These are phyloP conservation scores for Tachyglossus aculeatus DNA, from an alignment of 2,797 vertebrate genomes.

Conservation along the genomic window DNA sequence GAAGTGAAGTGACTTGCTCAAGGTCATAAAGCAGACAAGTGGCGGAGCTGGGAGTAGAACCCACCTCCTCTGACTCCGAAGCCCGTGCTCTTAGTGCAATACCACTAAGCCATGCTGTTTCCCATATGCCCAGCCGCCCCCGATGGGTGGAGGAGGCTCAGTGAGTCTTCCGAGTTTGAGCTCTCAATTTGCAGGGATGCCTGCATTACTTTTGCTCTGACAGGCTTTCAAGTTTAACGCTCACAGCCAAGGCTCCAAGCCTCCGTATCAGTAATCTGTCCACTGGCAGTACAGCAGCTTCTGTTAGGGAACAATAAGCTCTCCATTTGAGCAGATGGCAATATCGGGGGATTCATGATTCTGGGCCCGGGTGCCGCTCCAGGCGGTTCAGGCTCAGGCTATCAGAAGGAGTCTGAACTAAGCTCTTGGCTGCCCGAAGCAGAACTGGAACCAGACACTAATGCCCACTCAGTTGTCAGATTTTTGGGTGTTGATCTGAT, in stretches of 20 bases:
- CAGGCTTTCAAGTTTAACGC: background rate
- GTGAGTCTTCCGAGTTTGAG: no score
- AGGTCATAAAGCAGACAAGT: no score
- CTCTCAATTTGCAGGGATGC: background rate
- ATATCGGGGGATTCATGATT: background rate
- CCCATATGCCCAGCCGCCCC: no score
- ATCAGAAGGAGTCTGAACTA: background rate
- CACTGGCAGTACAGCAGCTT: rapidly evolving
- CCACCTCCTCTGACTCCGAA: no score
- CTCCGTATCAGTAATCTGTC: background rate
- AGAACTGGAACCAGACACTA: background rate
- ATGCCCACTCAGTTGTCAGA: background rate
- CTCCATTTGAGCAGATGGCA: background rate
- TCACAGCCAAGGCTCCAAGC: background rate
- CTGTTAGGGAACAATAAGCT: rapidly evolving
- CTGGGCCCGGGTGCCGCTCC: background rate
- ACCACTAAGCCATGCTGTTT: no score
- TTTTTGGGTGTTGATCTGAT: background rate
- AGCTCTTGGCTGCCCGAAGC: background rate
- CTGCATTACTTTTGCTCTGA: background rate
- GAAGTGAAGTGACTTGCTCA: no score
- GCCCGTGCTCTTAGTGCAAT: no score
- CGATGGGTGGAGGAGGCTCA: no score
- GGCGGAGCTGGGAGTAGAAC: no score
- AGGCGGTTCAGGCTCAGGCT: background rate